Base-by-base conservation (phyloP, 2,113 vertebrate genomes). In the Campylomormyrus tamandua region DNA sequence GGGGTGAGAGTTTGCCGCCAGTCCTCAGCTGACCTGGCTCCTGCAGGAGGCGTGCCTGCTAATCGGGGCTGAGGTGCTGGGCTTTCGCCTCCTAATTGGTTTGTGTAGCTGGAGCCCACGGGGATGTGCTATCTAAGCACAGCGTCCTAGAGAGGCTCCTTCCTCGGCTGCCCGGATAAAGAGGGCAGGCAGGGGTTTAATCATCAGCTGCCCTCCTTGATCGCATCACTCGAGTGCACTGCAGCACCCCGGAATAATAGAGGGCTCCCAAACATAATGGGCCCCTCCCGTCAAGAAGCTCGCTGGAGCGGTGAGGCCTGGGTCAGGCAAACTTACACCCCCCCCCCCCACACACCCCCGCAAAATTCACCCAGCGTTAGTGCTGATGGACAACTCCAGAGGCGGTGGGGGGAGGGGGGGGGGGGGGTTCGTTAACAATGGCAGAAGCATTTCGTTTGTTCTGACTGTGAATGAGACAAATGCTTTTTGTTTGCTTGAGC, bases 31-130 rank as follows among this genome's bases (percentile, higher is more conserved):
- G 74, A 39, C 31, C 74, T 7, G 13, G 4, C 35, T 80, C 74
- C 74, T 11, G 74, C 66, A 35, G 11, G 66, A 13, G 27, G n/a
- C 27, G 8, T 31, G 66, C 9, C n/a, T 31, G n/a, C 70, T 77
- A 77, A 77, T 77, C 27, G 11, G 15, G 35, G 31, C 35, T 80
- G 74, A 42, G 74, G 5, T 80, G 74, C 74, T 42, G 74, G 35
- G 74, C 74, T 80, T 80, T 80, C 74, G 13, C 74, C 74, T 80
- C 35, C 74, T 80, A 80, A 80, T 80, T 80, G 74, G 74, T 39
- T 19, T 80, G 74, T 80, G 74, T 80, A 42, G 74, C 74, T 80
- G 74, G 74, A 17, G 74, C 74, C 74, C 15, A 6, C 35, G 74
- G 74, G 74, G 74, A 80, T 80, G 31, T 39, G 74, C 74, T 80